Base-by-base conservation (phyloP, 2,888 invertebrate genomes). In the Cremastinae sp. region DNA sequence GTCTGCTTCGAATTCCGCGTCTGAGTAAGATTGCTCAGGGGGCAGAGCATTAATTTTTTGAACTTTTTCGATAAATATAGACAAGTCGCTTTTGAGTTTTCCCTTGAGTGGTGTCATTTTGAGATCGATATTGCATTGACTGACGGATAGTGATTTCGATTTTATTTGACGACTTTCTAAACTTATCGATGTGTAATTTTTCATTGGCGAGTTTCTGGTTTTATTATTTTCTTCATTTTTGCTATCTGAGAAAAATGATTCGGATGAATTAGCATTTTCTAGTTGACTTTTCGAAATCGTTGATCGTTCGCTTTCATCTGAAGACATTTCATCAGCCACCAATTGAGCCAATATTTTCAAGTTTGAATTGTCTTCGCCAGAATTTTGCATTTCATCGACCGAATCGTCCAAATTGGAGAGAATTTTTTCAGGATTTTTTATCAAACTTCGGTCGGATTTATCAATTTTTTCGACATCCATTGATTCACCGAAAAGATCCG, bases 1-100 rank as follows among this genome's bases (percentile, higher is more conserved):
- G 45, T 43, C 47, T 9, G 20, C 65, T 16, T 49, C 45, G 14
- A 76, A 74, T 12, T 72, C 78, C 2, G 62, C 76, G 43, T 76
- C 78, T 12, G 41, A 66, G 53, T 59, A 70, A 28, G 78, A 64
- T 58, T 74, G 76, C 20, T 53, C 16, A 20, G 62, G 59, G 2
- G 74, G 51, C 22, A 72, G 74, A 3, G 81, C 83, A 68, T 87
- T 88, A 68, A 80, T 75, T 55, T 22, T 82, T 16, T 80, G 79
- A 10, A 85, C 65, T 68, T 82, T 82, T 28, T 85, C 85, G 51
- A 88, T 85, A 51, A 86, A 86, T 43, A 83, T 41, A 71, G 82
- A 86, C 12, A 88, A 65, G 65, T 87, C 73, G 55, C 83, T 82
- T 70, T 82, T 85, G 22, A 49, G 51, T 39, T 74, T 84, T 8